Evolutionary conservation across 1,140 invertebrate species (phyloP).

Genomic region (Reticulitermes speratus): DNA sequence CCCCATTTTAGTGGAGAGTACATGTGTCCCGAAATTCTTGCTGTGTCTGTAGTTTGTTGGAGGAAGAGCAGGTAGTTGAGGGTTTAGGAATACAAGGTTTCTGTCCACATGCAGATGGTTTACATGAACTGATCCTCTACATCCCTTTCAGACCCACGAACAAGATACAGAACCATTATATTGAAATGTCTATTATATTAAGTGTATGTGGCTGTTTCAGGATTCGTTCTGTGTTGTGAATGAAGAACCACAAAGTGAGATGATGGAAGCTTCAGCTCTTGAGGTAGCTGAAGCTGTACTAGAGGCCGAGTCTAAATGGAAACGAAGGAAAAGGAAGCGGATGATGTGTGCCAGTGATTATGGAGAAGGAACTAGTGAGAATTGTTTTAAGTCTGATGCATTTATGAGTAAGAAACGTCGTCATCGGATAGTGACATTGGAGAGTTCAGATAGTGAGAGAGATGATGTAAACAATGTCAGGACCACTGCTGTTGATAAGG

Average conservation of each 20-base stretch:
- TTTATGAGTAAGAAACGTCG: background rate
- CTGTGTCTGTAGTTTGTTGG: no score
- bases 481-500: no score
- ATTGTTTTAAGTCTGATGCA: background rate
- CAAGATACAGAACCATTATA: no score
- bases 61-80: no score
- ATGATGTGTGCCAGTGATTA: background rate
- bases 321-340: background rate
- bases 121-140: no score
- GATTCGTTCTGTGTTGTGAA: background rate
- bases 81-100: no score
- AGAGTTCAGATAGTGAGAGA: background rate
- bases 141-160: no score
- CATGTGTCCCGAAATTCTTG: no score
- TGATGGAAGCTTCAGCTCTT: background rate
- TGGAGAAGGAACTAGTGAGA: background rate
- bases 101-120: no score
- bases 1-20: no score
- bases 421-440: background rate
- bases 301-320: background rate
- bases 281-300: background rate
- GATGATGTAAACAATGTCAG: no score
- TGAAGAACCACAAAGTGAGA: background rate
- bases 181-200: no score
- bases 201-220: background rate